Base-by-base conservation (phyloP, 2,888 invertebrate species). In the Diarsia rubi region DNA sequence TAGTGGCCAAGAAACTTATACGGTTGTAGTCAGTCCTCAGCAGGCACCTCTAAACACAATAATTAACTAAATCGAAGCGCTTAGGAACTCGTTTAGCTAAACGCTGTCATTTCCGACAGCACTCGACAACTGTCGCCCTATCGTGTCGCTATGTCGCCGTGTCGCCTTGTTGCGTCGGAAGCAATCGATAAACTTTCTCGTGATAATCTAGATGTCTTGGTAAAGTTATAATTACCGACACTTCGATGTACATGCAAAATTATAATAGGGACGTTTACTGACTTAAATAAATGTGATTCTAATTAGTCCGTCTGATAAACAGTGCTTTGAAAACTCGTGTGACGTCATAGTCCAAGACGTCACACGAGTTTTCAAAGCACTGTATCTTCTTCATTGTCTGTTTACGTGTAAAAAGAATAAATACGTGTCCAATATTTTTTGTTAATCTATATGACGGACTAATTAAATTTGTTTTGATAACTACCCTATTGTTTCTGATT, bases 121-220 rank as follows among this genome's bases (percentile, higher is more conserved):
- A 49, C 24, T 31, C 59, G n/a, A 31, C 37, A 24, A 54, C 52
- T 63, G 75, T 63, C 75, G 60, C 49, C 64, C 14, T 60, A n/a
- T n/a, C 12, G n/a, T 37, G 45, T 47, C 19, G 45, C 47, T 37
- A 14, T 27, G 69, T 70, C 52, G 71, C 37, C 44, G 5, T 45
- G 52, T 45, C 37, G 62, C 42, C 63, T 24, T 45, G 24, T 9
- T 11, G 37, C 6, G 24, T 59, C 74, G 64, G 64, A 78, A 68
- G 64, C 59, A 54, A 66, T 63, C 78, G 31, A 66, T 78, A 54
- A 78, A 62, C 78, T 79, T 79, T 79, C 78, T 52, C 59, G 67
- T 27, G 14, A 52, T 78, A 64, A 67, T 44, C 45, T 31, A 78
- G 71, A 65, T 52, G 49, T 19, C 77, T 60, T 37, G 49, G 64